Base-by-base conservation (phyloP, 2,888 invertebrate species). In the Phortica magna region DNA sequence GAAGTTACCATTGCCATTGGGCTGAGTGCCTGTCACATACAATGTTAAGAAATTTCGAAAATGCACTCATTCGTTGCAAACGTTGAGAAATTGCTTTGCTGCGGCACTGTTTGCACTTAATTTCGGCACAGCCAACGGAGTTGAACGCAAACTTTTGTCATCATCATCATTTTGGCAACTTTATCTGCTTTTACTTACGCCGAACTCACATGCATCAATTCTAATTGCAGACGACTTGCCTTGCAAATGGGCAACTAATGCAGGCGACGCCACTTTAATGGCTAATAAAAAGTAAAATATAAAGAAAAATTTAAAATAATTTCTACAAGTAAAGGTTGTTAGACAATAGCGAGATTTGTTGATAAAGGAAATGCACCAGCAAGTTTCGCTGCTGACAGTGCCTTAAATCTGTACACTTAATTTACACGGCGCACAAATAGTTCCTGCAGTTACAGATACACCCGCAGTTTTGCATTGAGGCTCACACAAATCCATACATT, bases 391-490 rank as follows among this genome's bases (percentile, higher is more conserved):
- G 7, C 61, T 19, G 61, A 2, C 19, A 61, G 22, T 1, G 19
- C 61, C 10, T 61, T 7, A 61, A 61, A 61, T 55, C 55, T 12
- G 7, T 55, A 55, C 2, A 12, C 31, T 64, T 64, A 22, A 64
- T 6, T n/a, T 55, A 55, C 17, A 55, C 55, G 17, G 6, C 14
- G 17, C 14, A 9, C 17, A 55, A 6, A 55, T 6, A 12, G 17
- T 64, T 3, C 39, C 64, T 7, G 12, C 22, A 19, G 1, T 22
- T 22, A 7, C 22, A 19, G 1, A 64, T 22, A 7, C 22, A 78
- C 88, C 85, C 85, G 88, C 86, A 85, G 86, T 83, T 88, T 80
- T 84, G 78, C 80, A 81, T 80, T 76, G 31, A 1, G 0, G 5
- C 5, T 31, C 31, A 31, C 31, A 4, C 5, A 31, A 4, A 1